A percentile compares a stretch with the other conserved stretches of the same genome.
phyloP scores from a whole-genome alignment of 2,888 invertebrate genomes.

The Scaptomyza parva region DNA sequence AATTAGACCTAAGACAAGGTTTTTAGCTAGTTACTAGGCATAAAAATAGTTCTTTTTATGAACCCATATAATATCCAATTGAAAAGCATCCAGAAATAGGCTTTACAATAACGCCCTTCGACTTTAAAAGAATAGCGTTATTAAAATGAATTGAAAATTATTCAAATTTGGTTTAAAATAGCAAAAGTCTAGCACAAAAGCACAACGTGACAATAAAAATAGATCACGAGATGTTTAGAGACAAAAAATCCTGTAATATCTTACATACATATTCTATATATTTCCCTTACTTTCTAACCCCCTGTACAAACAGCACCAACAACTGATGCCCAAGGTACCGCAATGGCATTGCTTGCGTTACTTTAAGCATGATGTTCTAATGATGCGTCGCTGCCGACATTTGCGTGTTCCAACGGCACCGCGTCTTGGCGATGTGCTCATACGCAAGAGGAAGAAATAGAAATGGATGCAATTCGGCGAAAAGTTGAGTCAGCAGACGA shows the following conservation, averaged over 20 bases:
- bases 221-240: background rate
- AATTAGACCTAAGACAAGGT: slow-evolving; percentile 37
- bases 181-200: slow-evolving; percentile 24
- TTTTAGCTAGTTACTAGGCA: slow-evolving; percentile 32
- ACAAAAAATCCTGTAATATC: too few species aligned
- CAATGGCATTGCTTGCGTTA: slow-evolving; percentile 94
- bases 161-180: slow-evolving; percentile 64
- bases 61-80: slow-evolving; percentile 40
- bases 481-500: slow-evolving; percentile 26
- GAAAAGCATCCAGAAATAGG: slow-evolving; percentile 61
- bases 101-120: slow-evolving; percentile 25
- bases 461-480: slow-evolving; percentile 22
- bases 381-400: slow-evolving; percentile 91
- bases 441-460: slow-evolving; percentile 72
- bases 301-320: slow-evolving; percentile 86
- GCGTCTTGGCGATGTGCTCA: slow-evolving; percentile 75
- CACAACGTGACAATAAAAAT: slow-evolving; percentile 2
- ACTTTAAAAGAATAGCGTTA: slow-evolving; percentile 63
- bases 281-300: background rate
- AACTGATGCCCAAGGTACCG: slow-evolving; percentile 90
- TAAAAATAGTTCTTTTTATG: background rate
- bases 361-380: slow-evolving; percentile 89
- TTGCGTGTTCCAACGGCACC: slow-evolving; percentile 86
- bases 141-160: slow-evolving; percentile 69
- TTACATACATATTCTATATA: background rate